Evolutionary conservation across 2,888 invertebrate genomes (phyloP).

Genomic region (Dione juno): DNA sequence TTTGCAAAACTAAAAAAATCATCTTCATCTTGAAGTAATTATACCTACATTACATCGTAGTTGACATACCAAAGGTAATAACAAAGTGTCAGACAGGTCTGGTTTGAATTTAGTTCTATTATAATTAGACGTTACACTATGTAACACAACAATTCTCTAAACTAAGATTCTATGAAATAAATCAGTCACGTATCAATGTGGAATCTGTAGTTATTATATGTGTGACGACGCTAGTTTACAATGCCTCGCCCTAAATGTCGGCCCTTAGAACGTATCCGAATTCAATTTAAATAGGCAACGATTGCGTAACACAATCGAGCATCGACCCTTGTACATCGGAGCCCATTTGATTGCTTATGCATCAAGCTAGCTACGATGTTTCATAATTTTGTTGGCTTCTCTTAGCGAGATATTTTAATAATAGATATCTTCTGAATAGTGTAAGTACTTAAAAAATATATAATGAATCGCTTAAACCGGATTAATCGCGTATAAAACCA

Average conservation of each 20-base stretch:
- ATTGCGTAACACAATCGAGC: constrained; percentile 76
- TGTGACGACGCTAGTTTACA: constrained; percentile 3
- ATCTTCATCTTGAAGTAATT: neutral
- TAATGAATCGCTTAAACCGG: no score
- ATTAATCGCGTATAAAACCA: no score
- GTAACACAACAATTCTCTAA: constrained; percentile 10
- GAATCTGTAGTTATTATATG: constrained; percentile 19
- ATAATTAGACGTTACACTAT: no score
- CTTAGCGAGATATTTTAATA: neutral
- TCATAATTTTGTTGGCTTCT: constrained; percentile 42
- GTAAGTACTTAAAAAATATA: no score
- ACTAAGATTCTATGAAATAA: constrained; percentile 28
- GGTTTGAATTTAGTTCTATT: no score
- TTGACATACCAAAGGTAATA: no score
- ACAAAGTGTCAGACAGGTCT: no score
- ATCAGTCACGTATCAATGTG: constrained; percentile 31
- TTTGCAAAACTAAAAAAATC: neutral
- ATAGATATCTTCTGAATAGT: neutral
- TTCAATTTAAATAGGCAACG: constrained; percentile 79
- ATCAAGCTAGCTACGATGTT: constrained; percentile 74
- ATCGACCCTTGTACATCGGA: constrained; percentile 68
- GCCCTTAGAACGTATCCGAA: constrained; percentile 62
- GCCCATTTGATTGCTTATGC: constrained; percentile 77
- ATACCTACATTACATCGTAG: no score
- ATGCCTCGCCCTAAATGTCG: constrained; percentile 24